These are phyloP conservation scores for Pelagia noctiluca DNA, from an alignment of 30 jellyfish, hydroid and myxozoan species.

Conservation along the genomic window DNA sequence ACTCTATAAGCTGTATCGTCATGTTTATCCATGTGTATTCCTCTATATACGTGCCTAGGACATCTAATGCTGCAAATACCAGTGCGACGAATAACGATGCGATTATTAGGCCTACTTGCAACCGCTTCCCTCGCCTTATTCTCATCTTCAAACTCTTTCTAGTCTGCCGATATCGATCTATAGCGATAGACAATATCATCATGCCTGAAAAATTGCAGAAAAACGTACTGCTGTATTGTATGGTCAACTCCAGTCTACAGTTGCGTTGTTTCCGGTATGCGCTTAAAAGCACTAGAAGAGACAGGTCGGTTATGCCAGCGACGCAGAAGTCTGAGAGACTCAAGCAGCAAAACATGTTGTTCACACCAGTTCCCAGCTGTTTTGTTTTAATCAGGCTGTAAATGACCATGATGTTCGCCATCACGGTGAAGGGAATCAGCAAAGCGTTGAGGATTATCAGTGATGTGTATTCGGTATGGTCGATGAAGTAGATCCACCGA, in stretches of 20 bases:
- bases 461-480: conserved; percentile 10
- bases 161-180: conserved; percentile 53
- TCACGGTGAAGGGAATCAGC: conserved; percentile 40
- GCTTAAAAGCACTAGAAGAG: conserved; percentile 8
- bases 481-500: conserved; percentile 37
- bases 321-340: conserved; percentile 44
- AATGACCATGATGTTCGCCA: conserved; percentile 32
- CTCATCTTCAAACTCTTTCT: conserved; percentile 40
- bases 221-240: conserved; percentile 59
- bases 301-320: conserved; percentile 26
- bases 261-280: conserved; percentile 13
- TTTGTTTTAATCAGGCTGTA: conserved; percentile 32
- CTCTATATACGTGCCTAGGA: conserved; percentile 53
- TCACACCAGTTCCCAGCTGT: conserved; percentile 45
- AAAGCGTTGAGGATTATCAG: conserved; percentile 17
- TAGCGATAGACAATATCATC: conserved; percentile 52
- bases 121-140: conserved; percentile 12
- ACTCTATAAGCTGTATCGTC: conserved; percentile 57
- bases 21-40: conserved; percentile 58
- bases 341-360: conserved; percentile 46
- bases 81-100: conserved; percentile 33
- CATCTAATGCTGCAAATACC: conserved; percentile 13
- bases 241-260: conserved; percentile 47
- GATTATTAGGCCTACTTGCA: neutral
- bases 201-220: conserved; percentile 62